A percentile compares a stretch with the other conserved stretches of the same genome.
Evolutionary conservation across 2,888 invertebrate genomes (phyloP).

Genomic region (Autographa pulchrina): DNA sequence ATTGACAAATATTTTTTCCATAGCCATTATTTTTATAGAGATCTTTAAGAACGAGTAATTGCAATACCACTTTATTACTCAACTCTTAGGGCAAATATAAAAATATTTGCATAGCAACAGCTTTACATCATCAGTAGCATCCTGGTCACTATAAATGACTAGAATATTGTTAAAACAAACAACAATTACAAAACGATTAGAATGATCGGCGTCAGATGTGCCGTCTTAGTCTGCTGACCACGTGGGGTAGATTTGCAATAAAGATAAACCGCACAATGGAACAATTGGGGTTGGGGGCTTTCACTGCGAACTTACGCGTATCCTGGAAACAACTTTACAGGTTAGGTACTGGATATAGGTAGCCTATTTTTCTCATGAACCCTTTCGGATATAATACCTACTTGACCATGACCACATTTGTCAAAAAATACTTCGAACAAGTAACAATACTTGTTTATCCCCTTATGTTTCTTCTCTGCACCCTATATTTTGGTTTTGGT

Average conservation of each 20-base stretch:
- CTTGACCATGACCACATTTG: no score
- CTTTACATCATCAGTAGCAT: background rate
- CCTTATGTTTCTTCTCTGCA: no score
- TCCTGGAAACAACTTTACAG: constrained; percentile 11
- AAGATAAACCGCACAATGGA: constrained; percentile 58
- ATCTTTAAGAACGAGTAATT: no score
- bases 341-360: background rate
- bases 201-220: constrained; percentile 53
- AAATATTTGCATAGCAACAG: constrained; percentile 2
- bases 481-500: no score
- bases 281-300: constrained; percentile 55
- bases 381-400: background rate
- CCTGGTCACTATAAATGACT: constrained; percentile 10
- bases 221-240: constrained; percentile 50
- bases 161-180: constrained; percentile 38
- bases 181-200: constrained; percentile 59
- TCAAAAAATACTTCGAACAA: no score
- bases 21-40: no score
- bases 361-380: background rate
- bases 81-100: background rate
- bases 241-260: constrained; percentile 60
- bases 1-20: no score
- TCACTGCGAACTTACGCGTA: constrained; percentile 39
- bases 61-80: no score
- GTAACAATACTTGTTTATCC: no score